Percentiles rank a stretch among this genome's conserved stretches.
Evolutionary conservation across 2,888 invertebrate species (phyloP).

Genomic region (Agonum fuliginosum): DNA sequence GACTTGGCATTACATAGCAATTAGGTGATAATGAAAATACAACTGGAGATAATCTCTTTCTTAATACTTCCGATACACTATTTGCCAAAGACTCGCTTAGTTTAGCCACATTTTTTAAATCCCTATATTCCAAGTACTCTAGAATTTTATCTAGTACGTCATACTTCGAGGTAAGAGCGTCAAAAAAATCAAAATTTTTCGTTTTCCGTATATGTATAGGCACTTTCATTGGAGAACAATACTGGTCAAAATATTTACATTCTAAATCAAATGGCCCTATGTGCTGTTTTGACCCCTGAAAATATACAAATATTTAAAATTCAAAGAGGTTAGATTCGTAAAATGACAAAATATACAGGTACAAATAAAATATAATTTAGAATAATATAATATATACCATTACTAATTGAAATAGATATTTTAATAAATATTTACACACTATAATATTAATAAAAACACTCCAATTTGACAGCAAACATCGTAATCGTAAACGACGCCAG

Average conservation of each 20-base stretch:
- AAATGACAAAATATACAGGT: too few species aligned
- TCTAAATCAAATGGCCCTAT: neutral
- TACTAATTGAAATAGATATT: too few species aligned
- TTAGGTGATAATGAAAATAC: slow-evolving; percentile 20
- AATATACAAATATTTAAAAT: neutral
- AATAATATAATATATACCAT: too few species aligned
- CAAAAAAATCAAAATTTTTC: slow-evolving; percentile 45
- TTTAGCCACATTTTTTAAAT: slow-evolving; percentile 35
- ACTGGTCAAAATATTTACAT: slow-evolving; percentile 22
- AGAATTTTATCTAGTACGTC: slow-evolving; percentile 47
- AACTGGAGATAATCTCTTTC: slow-evolving; percentile 38
- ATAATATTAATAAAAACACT: too few species aligned
- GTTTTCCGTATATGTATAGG: slow-evolving; percentile 18
- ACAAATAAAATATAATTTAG: too few species aligned
- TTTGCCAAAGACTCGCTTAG: slow-evolving; percentile 28
- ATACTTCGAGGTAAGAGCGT: slow-evolving; percentile 35
- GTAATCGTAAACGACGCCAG: neutral
- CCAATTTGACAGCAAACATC: slow-evolving; percentile 1
- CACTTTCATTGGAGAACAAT: neutral
- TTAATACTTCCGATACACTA: neutral
- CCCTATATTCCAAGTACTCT: slow-evolving; percentile 32
- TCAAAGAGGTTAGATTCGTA: slow-evolving; percentile 10
- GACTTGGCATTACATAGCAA: slow-evolving; percentile 25
- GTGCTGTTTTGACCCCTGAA: neutral
- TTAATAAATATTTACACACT: too few species aligned